These are phyloP conservation scores for Coleophora flavipennella DNA, from an alignment of 2,888 invertebrate genomes.

Conservation along the genomic window DNA sequence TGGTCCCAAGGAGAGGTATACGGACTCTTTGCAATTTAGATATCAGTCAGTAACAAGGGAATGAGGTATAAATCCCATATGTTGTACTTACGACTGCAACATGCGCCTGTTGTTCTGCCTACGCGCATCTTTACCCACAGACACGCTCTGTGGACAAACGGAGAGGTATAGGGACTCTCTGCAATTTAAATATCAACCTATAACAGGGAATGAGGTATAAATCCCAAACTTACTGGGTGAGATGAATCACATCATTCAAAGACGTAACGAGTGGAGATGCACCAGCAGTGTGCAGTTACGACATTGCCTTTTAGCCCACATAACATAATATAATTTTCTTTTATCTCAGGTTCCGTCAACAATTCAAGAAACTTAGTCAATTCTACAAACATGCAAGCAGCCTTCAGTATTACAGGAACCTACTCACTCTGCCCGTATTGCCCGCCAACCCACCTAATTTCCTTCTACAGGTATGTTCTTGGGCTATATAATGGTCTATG, in stretches of 20 bases:
- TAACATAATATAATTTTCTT: no score
- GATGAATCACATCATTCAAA: no score
- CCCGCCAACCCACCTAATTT: conserved; percentile 98
- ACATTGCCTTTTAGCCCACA: no score
- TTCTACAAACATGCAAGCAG: conserved; percentile 96
- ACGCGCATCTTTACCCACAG: conserved; percentile 91
- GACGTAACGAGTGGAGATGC: no score
- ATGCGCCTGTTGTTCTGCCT: conserved; percentile 97
- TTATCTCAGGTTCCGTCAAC: conserved; percentile 82
- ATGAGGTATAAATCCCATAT: no score
- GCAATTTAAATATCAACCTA: no score
- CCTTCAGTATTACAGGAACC: conserved; percentile 96
- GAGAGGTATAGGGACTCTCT: neutral
- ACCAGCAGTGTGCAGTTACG: no score
- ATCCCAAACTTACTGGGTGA: no score
- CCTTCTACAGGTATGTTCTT: conserved; percentile 71
- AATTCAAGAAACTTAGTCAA: conserved; percentile 88
- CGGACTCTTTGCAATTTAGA: no score
- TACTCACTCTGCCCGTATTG: conserved; percentile 92
- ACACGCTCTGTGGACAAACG: conserved; percentile 75
- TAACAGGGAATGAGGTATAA: no score
- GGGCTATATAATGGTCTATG: neutral
- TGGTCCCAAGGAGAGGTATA: conserved; percentile 87
- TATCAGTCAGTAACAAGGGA: no score
- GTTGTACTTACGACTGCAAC: conserved; percentile 96